Percentiles rank a stretch among this genome's conserved stretches.
Conservation (phyloP, 2,113 vertebrate species). For the Tinamus guttatus region DNA sequence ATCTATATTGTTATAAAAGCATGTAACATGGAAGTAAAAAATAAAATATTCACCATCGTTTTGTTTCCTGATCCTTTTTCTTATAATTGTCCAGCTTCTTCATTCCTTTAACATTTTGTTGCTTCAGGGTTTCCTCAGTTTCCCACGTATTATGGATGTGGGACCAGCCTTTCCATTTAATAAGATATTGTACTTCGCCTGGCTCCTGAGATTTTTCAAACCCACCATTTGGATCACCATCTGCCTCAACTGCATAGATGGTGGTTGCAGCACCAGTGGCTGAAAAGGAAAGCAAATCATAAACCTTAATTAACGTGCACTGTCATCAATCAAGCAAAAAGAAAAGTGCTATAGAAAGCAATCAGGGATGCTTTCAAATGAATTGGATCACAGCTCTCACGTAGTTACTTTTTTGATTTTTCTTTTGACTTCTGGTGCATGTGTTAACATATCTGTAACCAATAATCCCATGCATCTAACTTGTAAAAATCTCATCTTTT, state of each 20-base stretch:
- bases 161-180: constrained; percentile 99
- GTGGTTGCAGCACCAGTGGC: constrained; percentile 94
- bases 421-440: too few species aligned
- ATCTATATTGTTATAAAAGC: background rate
- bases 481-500: background rate
- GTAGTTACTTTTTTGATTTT: background rate
- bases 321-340: background rate
- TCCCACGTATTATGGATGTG: constrained; percentile 99
- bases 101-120: constrained; percentile 98
- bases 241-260: constrained; percentile 95
- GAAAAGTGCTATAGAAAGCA: background rate
- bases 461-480: background rate
- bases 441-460: too few species aligned
- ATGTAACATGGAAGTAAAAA: background rate
- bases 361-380: background rate
- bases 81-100: constrained; percentile 99
- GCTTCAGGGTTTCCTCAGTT: constrained; percentile 94
- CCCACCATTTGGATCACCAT: constrained; percentile 92
- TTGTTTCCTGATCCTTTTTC: constrained; percentile 96
- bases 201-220: constrained; percentile 88
- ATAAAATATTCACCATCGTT: constrained; percentile 85
- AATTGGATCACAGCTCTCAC: background rate
- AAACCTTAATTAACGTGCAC: background rate
- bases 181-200: constrained; percentile 93
- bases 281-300: constrained; percentile 60